Evolutionary conservation across 2,113 vertebrate genomes (phyloP), one percentile per base, ranked within the genome.

Genomic region (Lophura nycthemera): DNA sequence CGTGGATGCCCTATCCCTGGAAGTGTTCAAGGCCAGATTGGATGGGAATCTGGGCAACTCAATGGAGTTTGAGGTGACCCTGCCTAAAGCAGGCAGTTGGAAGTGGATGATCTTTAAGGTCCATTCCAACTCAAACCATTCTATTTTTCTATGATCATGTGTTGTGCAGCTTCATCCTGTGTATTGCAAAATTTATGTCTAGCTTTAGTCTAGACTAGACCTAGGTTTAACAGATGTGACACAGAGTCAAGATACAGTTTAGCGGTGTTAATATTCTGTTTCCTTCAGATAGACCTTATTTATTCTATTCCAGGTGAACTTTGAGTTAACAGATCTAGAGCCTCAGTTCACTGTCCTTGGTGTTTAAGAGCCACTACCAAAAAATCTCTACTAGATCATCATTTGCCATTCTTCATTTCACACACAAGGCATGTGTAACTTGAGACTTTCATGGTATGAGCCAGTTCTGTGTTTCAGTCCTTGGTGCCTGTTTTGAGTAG

Each of bases 241-340:
- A 47, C 25, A 1, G 13, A 47, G 10, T 54, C 50, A 74, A 42
- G 32, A 42, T 32, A 45, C 4, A 50, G 5, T 54, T 70, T 63
- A 11, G 10, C 24, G 54, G 24, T 25, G 6, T 65, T 79, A 61
- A 27, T 40, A 36, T 0, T 2, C 1, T 9, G 2, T 2, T 40
- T 84, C 30, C 24, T 91, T 91, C 52, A 8, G 13, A 79, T 7
- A 81, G 8, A 42, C 9, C 10, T 19, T 9, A 3, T 6, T 57
- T 45, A 8, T 8, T 14, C 3, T 43, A 3, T 43, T 8, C 21
- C 19, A 27, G 0, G 0, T 40, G 6, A 71, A 50, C 25, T 71
- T 45, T 36, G 76, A 25, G 22, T 27, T 54, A 27, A 8, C 20
- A 3, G 19, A 10, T 63, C 21, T 80, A 2, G 1, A 61, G 61